phyloP scores from a whole-genome alignment of 2,797 vertebrate species.

The Champsocephalus esox region DNA sequence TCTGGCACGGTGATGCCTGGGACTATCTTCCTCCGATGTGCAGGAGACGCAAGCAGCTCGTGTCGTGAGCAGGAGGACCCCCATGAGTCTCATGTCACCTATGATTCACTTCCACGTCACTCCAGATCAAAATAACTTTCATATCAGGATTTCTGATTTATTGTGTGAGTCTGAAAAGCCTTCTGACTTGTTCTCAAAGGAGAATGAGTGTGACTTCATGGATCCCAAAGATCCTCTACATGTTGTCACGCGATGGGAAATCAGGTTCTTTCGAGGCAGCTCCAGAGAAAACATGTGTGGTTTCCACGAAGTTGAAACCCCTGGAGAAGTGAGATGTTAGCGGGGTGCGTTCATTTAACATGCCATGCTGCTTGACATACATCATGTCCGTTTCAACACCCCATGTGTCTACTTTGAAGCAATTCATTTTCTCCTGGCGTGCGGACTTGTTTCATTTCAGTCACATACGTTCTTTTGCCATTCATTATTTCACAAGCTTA shows the following conservation, averaged over 20 bases:
- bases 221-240: slow-evolving; percentile 34
- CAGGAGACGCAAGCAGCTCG: slow-evolving; percentile 37
- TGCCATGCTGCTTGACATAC: not conserved
- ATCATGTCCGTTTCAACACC: not conserved
- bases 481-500: not conserved
- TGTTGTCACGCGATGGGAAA: slow-evolving; percentile 52
- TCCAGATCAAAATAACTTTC: slow-evolving; percentile 56
- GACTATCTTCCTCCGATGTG: slow-evolving; percentile 21
- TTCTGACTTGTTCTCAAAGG: slow-evolving; percentile 17
- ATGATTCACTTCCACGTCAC: slow-evolving; percentile 61
- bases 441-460: not conserved
- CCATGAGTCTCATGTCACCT: slow-evolving; percentile 44
- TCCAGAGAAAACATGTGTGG: slow-evolving; percentile 31
- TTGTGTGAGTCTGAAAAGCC: slow-evolving; percentile 9
- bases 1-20: slow-evolving; percentile 63
- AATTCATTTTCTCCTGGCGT: too few species aligned
- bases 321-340: slow-evolving; percentile 2
- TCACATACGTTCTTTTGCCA: not conserved
- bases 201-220: slow-evolving; percentile 45
- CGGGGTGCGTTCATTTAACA: slow-evolving; percentile 6
- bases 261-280: slow-evolving; percentile 34
- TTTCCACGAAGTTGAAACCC: slow-evolving; percentile 35
- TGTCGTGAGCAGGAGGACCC: slow-evolving; percentile 34
- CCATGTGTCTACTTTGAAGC: too few species aligned
- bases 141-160: slow-evolving; percentile 34